These are phyloP conservation scores for Xylocopa sonorina DNA, from an alignment of 1,140 invertebrate genomes.

Conservation along the genomic window DNA sequence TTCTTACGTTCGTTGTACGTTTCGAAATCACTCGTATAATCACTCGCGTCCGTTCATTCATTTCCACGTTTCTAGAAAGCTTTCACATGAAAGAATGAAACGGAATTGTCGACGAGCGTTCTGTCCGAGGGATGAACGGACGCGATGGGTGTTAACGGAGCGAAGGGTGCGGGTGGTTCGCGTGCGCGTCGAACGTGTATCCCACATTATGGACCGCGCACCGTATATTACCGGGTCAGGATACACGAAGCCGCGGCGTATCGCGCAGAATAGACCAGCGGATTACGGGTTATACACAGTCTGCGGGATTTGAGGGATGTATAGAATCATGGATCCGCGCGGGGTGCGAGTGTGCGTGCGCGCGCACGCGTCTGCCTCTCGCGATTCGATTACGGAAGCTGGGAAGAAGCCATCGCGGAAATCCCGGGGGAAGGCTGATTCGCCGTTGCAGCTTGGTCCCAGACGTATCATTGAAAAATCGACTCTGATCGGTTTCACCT, in stretches of 20 bases:
- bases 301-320: slow-evolving; percentile 64
- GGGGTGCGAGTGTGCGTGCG: slow-evolving; percentile 3
- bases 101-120: too few relatives aligned
- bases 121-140: background rate
- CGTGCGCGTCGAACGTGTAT: slow-evolving; percentile 40
- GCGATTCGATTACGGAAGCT: slow-evolving; percentile 66
- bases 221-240: slow-evolving; percentile 65
- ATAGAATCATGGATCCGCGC: slow-evolving; percentile 39
- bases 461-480: slow-evolving; percentile 29
- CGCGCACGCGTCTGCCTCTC: slow-evolving; percentile 21
- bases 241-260: slow-evolving; percentile 65
- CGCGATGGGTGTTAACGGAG: background rate
- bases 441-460: slow-evolving; percentile 3
- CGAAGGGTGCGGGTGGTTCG: slow-evolving; percentile 6
- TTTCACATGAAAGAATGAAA: too few relatives aligned
- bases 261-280: slow-evolving; percentile 64
- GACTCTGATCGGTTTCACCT: background rate
- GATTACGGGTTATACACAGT: slow-evolving; percentile 70
- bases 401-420: slow-evolving; percentile 69
- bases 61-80: too few relatives aligned
- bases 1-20: too few relatives aligned
- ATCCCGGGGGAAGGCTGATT: slow-evolving; percentile 66
- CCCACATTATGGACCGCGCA: slow-evolving; percentile 56
- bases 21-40: too few relatives aligned
- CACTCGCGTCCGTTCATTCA: too few relatives aligned